Evolutionary conservation across 2,888 invertebrate species (phyloP).

Genomic region (Ormyrus labotus): DNA sequence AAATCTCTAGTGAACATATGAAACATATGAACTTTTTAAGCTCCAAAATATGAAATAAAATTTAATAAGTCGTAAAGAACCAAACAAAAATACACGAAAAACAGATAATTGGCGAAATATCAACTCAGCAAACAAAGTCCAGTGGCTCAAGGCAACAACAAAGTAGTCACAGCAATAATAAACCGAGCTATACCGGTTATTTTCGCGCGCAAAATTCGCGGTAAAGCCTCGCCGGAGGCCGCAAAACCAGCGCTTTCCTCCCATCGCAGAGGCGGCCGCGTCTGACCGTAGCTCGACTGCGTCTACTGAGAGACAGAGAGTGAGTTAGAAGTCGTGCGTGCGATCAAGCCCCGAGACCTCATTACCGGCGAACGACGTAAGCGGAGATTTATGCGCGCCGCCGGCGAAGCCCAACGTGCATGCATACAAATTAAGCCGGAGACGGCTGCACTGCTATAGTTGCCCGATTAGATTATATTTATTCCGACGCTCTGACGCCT

Average conservation of each 20-base stretch:
- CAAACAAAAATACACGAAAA: too few species aligned
- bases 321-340: conserved; percentile 6
- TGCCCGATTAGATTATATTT: conserved; percentile 19
- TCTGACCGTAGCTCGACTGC: conserved; percentile 13
- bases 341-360: conserved; percentile 52
- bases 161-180: too few species aligned
- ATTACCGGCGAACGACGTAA: conserved; percentile 54
- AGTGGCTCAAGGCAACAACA: too few species aligned
- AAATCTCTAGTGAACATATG: too few species aligned
- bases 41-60: too few species aligned
- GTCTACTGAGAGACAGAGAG: conserved; percentile 2
- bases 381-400: conserved; percentile 54
- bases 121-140: too few species aligned
- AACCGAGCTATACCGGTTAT: too few species aligned
- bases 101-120: too few species aligned
- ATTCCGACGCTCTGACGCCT: not conserved
- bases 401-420: conserved; percentile 32
- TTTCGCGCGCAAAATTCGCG: not conserved
- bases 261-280: not conserved
- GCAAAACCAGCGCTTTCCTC: not conserved
- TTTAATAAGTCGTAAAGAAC: too few species aligned
- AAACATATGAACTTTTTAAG: too few species aligned
- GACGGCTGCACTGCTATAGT: not conserved
- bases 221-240: not conserved
- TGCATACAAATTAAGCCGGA: conserved; percentile 49